These are phyloP conservation scores for Collichthys lucidus DNA, from an alignment of 2,113 vertebrate species.

Conservation along the genomic window DNA sequence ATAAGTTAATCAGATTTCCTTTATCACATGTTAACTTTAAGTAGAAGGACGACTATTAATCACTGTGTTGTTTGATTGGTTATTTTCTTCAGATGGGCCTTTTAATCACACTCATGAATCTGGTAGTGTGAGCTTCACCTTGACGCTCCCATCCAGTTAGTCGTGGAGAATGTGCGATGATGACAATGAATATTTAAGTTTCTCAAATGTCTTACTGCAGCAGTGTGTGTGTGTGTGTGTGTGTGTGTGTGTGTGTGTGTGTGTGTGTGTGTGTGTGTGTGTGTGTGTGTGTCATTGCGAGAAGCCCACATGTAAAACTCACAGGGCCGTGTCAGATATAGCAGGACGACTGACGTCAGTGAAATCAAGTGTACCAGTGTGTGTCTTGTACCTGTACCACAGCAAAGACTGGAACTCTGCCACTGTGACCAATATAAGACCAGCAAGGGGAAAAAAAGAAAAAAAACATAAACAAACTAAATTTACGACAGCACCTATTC, in stretches of 20 bases:
- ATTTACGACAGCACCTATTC: background rate
- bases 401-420: conserved; percentile 12
- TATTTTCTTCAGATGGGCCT: background rate
- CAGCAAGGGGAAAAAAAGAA: background rate
- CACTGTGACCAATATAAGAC: background rate
- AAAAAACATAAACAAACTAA: background rate
- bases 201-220: conserved; percentile 28
- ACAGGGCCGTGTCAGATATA: conserved; percentile 54
- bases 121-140: background rate
- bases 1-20: background rate
- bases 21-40: background rate
- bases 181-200: background rate
- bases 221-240: no score
- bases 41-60: background rate
- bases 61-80: background rate
- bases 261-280: background rate
- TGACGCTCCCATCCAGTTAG: background rate
- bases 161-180: conserved; percentile 5
- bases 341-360: conserved; percentile 52
- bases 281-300: conserved; percentile 11
- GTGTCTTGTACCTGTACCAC: conserved; percentile 3
- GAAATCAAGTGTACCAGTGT: conserved; percentile 6
- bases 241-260: no score
- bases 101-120: background rate
- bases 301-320: conserved; percentile 47